Evolutionary conservation across 2,888 invertebrate genomes (phyloP).

Genomic region (Caenorhabditis sp.): DNA sequence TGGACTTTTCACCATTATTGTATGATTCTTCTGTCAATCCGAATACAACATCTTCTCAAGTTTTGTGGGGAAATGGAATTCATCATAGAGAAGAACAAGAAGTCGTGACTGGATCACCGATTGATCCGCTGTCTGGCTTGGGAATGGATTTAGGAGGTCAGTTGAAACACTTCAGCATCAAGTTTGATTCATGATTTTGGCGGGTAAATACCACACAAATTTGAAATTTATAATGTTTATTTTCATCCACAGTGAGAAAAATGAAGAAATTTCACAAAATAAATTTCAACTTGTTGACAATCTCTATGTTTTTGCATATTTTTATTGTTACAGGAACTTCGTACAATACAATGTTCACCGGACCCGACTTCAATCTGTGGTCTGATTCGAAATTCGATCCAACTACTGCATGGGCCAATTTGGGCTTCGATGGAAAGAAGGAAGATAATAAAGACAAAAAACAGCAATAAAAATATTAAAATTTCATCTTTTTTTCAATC

Average conservation of each 20-base stretch:
- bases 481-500: too few species aligned
- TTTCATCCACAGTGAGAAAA: too few species aligned
- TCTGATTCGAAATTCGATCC: constrained; percentile 21
- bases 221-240: too few species aligned
- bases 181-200: too few species aligned
- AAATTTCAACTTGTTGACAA: too few species aligned
- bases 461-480: background rate
- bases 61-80: background rate
- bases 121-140: constrained; percentile 30
- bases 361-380: constrained; percentile 40
- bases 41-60: background rate
- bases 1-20: background rate
- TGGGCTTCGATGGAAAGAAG: constrained; percentile 2
- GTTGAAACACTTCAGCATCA: too few species aligned
- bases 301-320: too few species aligned
- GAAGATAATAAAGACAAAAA: constrained; percentile 9
- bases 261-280: too few species aligned
- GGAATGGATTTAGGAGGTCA: constrained; percentile 20
- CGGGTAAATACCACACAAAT: too few species aligned
- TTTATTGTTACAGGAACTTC: background rate
- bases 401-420: constrained; percentile 10
- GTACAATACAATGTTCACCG: constrained; percentile 33
- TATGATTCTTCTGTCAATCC: background rate
- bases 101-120: background rate
- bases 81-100: too few species aligned